Evolutionary conservation across 2,113 vertebrate species (phyloP), one percentile per base, ranked within the genome.

Genomic region (Sceloporus undulatus): DNA sequence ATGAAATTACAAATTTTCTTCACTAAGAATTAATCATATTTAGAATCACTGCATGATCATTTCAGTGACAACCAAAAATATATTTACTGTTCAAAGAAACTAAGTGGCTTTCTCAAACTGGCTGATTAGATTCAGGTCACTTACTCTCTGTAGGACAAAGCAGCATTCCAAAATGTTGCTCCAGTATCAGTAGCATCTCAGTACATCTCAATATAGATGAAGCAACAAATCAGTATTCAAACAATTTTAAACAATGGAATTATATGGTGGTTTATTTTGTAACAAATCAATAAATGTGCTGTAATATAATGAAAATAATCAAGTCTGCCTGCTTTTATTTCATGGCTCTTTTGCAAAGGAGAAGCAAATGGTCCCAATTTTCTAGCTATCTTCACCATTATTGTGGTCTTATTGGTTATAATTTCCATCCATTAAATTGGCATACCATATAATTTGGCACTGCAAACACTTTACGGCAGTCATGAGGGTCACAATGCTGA

Each of bases 1-100:
- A 18, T 62, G 59, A 62, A 62, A 62, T 62, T 62, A 62, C 18
- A 29, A 9, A 19, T 79, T 68, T 3, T 85, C 23, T 70, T 76
- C 84, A 91, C 78, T 82, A 75, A 75, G 73, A 82, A 83, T 5
- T 0, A 87, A 54, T 38, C 21, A 42, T 0, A 18, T 0, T 40
- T 82, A 88, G 79, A 4, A 79, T 80, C 9, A 79, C 0, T 88
- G 29, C 0, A 29, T 86, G 66, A 88, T 78, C 88, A 80, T 0
- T 0, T 88, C 25, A 92, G 4, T 48, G 48, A 48, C 48, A 91
- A 82, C 2, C 11, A 4, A 75, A 2, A 73, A 9, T 19, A 19
- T 34, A 79, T 34, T 38, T 74, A 18, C 73, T 56, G 11, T 90
- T 92, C 73, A 80, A 38, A 91, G 52, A 83, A 89, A 92, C 40